phyloP scores from a whole-genome alignment of 2,888 invertebrate species.

The Leuctra nigra region DNA sequence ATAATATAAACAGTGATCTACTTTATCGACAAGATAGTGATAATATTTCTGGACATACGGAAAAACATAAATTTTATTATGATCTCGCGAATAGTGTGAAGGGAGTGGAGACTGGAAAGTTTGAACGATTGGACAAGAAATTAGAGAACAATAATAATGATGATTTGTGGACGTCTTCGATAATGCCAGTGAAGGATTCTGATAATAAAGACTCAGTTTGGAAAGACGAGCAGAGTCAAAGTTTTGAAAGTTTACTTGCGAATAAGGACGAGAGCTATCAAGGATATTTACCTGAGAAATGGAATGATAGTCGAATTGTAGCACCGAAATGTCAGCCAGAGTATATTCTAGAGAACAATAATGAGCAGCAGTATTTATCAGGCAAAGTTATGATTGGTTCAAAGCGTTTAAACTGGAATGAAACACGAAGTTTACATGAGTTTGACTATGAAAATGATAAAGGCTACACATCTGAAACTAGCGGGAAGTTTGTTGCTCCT shows the following conservation, averaged over 20 bases:
- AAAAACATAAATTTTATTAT: not conserved
- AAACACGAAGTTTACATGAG: not conserved
- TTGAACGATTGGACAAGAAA: not conserved
- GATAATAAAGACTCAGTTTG: not conserved
- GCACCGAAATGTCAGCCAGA: not conserved
- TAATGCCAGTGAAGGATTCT: not conserved
- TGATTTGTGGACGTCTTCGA: not conserved
- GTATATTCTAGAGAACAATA: not conserved
- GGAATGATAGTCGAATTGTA: not conserved
- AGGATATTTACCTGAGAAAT: not conserved
- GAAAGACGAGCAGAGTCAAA: not conserved
- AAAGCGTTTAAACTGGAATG: conserved; percentile 7
- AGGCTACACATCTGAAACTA: not conserved
- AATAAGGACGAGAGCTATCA: not conserved
- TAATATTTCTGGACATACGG: not conserved
- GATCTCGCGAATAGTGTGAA: not conserved
- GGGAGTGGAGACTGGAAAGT: not conserved
- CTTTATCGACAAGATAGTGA: not conserved
- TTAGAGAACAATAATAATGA: not conserved
- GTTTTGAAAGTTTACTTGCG: not conserved
- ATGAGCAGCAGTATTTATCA: not conserved
- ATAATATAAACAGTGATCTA: not conserved
- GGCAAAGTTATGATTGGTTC: not conserved
- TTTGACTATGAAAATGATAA: not conserved
- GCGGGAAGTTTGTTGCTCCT: not conserved